Percentiles rank a stretch among this genome's conserved stretches.
These are phyloP conservation scores for Sipha flava DNA, from an alignment of 1,140 invertebrate species.

Conservation along the genomic window DNA sequence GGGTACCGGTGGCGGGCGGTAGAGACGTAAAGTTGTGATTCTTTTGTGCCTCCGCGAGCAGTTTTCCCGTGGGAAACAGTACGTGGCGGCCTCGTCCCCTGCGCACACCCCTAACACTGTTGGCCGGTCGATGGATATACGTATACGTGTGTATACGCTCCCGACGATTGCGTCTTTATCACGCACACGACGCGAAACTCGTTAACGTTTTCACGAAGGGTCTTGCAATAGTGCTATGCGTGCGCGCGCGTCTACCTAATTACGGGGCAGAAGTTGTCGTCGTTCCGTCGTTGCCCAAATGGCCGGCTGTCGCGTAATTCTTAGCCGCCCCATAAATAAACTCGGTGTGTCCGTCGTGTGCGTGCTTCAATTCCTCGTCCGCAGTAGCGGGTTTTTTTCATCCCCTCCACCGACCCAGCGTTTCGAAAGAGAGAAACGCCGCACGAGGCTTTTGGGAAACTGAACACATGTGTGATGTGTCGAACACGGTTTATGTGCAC, in stretches of 20 bases:
- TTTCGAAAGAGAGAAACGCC: neutral
- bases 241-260: slow-evolving; percentile 5
- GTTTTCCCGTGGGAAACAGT: slow-evolving; percentile 28
- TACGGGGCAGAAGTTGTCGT: slow-evolving; percentile 30
- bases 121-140: neutral
- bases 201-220: slow-evolving; percentile 29
- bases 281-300: slow-evolving; percentile 7
- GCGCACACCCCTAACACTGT: neutral
- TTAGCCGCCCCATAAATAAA: slow-evolving; percentile 30
- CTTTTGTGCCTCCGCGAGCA: slow-evolving; percentile 26
- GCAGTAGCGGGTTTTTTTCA: neutral
- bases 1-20: too few relatives aligned
- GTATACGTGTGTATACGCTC: neutral
- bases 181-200: slow-evolving; percentile 25
- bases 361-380: slow-evolving; percentile 15
- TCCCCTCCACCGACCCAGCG: neutral
- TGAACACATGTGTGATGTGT: slow-evolving; percentile 1
- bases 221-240: neutral
- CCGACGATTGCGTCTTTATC: slow-evolving; percentile 28
- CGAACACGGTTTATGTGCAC: neutral
- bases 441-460: slow-evolving; percentile 15
- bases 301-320: slow-evolving; percentile 26
- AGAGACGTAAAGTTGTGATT: slow-evolving; percentile 3
- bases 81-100: neutral
- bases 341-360: neutral